phyloP scores from a whole-genome alignment of 2,113 vertebrate species.

The Trichechus manatus region DNA sequence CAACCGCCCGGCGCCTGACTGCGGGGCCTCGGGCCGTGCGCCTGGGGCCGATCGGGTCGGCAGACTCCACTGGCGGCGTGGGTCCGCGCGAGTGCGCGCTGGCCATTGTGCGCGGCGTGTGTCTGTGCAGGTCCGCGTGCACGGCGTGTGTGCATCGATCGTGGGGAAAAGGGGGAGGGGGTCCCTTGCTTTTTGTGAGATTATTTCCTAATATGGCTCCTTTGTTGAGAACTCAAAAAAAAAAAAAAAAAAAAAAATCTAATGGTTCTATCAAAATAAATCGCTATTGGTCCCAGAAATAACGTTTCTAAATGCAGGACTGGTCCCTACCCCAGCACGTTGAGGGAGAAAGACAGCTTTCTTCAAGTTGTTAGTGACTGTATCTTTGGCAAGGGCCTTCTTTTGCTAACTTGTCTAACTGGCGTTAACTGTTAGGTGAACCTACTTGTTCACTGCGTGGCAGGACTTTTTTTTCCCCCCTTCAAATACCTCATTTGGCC shows the following conservation, averaged over 20 bases:
- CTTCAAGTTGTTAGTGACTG: conserved; percentile 76
- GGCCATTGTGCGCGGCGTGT: conserved; percentile 65
- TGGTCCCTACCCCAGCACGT: conserved; percentile 52
- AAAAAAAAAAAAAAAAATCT: conserved; percentile 70
- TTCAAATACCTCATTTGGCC: conserved; percentile 73
- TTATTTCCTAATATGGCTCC: conserved; percentile 86
- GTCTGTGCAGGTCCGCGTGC: conserved; percentile 63
- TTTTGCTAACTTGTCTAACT: conserved; percentile 74
- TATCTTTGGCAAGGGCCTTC: conserved; percentile 45
- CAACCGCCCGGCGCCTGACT: conserved; percentile 34
- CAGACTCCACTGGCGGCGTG: background rate
- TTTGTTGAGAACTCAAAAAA: conserved; percentile 78
- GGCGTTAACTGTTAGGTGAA: conserved; percentile 60
- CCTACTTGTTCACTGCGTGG: conserved; percentile 61
- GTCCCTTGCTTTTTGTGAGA: conserved; percentile 78
- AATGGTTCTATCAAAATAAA: conserved; percentile 84
- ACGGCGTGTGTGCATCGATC: conserved; percentile 65
- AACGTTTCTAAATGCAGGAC: conserved; percentile 76
- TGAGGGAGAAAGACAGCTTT: conserved; percentile 68
- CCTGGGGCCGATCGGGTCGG: background rate
- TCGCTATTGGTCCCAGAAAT: conserved; percentile 82
- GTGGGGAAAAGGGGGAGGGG: conserved; percentile 74
- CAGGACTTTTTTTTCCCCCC: background rate
- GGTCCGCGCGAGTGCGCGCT: background rate
- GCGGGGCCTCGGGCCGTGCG: conserved; percentile 15